Evolutionary conservation across 2,113 vertebrate genomes (phyloP).

Genomic region (Pterocles gutturalis): DNA sequence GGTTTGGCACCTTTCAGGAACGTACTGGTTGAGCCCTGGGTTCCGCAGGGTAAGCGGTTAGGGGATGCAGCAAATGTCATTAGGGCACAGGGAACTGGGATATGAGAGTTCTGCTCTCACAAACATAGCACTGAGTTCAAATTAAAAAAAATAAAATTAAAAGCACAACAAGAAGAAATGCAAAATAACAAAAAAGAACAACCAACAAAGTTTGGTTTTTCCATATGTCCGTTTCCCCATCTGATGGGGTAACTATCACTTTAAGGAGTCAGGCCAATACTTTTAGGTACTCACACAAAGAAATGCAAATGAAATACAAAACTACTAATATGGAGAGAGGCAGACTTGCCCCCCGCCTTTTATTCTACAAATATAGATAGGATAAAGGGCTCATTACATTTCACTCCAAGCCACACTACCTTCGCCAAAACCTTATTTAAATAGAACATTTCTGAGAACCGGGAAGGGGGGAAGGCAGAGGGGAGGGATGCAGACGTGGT

Average conservation of each 20-base stretch:
- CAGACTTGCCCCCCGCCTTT: not conserved
- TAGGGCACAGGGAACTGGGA: not conserved
- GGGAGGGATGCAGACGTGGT: not conserved
- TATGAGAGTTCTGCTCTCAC: not conserved
- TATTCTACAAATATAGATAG: slow-evolving; percentile 27
- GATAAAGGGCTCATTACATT: slow-evolving; percentile 20
- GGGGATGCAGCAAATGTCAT: not conserved
- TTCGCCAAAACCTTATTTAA: slow-evolving; percentile 44
- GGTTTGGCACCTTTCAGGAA: slow-evolving; percentile 53
- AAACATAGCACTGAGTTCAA: not conserved
- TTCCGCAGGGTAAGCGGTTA: not conserved
- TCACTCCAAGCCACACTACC: slow-evolving; percentile 9
- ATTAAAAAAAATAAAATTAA: not conserved
- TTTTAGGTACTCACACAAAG: not conserved
- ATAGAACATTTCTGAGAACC: slow-evolving; percentile 18
- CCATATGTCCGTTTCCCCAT: not conserved
- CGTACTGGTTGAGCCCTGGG: not conserved
- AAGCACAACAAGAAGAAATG: no score
- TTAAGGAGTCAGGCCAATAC: not conserved
- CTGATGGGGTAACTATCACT: not conserved
- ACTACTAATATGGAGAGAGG: not conserved
- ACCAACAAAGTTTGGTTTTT: not conserved
- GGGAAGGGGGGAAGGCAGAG: not conserved
- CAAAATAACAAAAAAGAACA: not conserved
- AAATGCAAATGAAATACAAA: slow-evolving; percentile 9